Percentiles rank a stretch among this genome's conserved stretches.
These are phyloP conservation scores for Carettochelys insculpta DNA, from an alignment of 2,113 vertebrate genomes.

Conservation along the genomic window DNA sequence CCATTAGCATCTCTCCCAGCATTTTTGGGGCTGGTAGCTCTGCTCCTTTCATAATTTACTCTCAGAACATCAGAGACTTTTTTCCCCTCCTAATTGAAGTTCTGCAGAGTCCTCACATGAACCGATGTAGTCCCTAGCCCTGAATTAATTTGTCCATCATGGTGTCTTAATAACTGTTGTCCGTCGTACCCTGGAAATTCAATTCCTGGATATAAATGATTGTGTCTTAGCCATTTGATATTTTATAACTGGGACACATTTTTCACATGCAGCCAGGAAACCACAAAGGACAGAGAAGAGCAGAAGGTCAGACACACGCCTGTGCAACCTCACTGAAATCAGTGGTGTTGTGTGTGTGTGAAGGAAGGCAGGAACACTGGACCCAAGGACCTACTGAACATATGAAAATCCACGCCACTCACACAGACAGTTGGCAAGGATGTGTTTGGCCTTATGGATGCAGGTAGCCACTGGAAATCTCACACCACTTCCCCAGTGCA, in stretches of 20 bases:
- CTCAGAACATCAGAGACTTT: background rate
- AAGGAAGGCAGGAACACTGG: background rate
- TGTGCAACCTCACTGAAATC: background rate
- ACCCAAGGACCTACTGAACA: background rate
- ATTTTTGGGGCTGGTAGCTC: background rate
- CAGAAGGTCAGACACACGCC: background rate
- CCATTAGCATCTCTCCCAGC: background rate
- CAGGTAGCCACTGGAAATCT: background rate
- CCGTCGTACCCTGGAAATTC: background rate
- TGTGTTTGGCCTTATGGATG: background rate
- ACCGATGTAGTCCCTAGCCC: background rate
- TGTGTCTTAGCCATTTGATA: background rate
- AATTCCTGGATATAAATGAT: background rate
- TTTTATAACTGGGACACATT: rapidly evolving
- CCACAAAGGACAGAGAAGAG: background rate
- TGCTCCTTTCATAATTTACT: background rate
- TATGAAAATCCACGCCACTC: background rate
- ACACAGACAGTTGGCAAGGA: too few relatives aligned
- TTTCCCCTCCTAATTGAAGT: background rate
- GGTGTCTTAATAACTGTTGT: background rate
- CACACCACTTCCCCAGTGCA: background rate
- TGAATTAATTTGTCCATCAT: background rate
- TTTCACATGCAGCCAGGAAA: rapidly evolving
- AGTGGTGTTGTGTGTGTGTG: background rate
- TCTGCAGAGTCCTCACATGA: background rate